Base-by-base conservation (phyloP, 1,140 invertebrate genomes). In the Leptestheria dahalacensis region DNA sequence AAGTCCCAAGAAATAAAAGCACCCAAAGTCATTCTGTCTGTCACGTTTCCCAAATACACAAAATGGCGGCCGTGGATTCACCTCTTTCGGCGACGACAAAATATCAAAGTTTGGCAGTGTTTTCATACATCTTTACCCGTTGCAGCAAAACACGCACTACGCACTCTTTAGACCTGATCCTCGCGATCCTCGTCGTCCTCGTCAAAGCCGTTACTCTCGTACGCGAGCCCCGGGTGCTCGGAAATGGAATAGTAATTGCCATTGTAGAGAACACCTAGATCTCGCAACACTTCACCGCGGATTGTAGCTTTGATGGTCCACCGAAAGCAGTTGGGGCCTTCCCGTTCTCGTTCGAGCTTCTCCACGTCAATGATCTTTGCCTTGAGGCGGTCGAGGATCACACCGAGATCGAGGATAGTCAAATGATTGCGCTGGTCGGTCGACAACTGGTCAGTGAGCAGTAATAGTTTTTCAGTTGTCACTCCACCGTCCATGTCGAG, bases 291-390 rank as follows among this genome's bases (percentile, higher is more conserved):
- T 70, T 92, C 88, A 49, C 90, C 90, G 49, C 88, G 77, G 65
- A 94, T 92, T 63, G 90, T 88, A 51, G 91, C 89, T 73, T 88
- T 89, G 74, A 91, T 90, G 68, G 88, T 91, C 89, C 90, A 93
- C 73, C 91, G 91, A 77, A 91, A 90, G 70, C 87, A 90, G 71
- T 92, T 88, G 69, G 88, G 85, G 69, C 84, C 87, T 70, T 93
- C 90, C 64, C 82, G 87, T 70, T 93, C 89, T 24, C 90, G 78
- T 72, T 93, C 88, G 60, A 94, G 74, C 57, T 87, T 79, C 72
- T 93, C 89, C 49, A 95, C 90, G 74, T 95, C 90, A 46, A 95
- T 75, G 52, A 95, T 93, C 74, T 92, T 93, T 3, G 88, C 91
- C 70, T 83, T 91, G 62, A 94, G 79, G 64, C 89, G 76, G 70